Percentiles rank a stretch among this genome's conserved stretches.
Evolutionary conservation across 2,888 invertebrate species (phyloP).

Genomic region (Cacoxenus indagator): DNA sequence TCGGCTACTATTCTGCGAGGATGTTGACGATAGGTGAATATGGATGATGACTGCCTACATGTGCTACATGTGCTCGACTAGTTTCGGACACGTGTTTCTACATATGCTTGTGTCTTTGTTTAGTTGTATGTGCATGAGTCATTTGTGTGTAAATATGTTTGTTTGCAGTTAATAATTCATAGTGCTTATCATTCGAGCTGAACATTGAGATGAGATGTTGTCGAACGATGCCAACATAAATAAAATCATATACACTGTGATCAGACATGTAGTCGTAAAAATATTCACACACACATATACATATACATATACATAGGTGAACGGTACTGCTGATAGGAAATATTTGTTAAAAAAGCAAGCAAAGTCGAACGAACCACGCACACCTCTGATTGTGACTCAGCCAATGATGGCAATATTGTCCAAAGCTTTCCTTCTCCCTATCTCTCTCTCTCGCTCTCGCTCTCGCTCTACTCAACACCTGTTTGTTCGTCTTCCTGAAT

Average conservation of each 20-base stretch:
- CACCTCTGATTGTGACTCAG: conserved; percentile 47
- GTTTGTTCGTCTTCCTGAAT: background rate
- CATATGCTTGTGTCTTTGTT: conserved; percentile 23
- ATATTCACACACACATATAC: background rate
- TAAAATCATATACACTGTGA: conserved; percentile 57
- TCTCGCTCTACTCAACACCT: too few species aligned
- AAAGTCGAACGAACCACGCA: conserved; percentile 42
- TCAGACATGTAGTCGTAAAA: background rate
- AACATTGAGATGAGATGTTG: background rate
- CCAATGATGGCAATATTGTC: conserved; percentile 24
- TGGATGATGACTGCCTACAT: background rate
- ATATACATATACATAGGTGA: background rate
- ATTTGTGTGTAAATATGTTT: conserved; percentile 53
- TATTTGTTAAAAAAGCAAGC: conserved; percentile 53
- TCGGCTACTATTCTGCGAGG: background rate
- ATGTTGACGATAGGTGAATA: conserved; percentile 7
- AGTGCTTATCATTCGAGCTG: conserved; percentile 52
- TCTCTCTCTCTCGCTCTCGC: background rate
- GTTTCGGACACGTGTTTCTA: conserved; percentile 16
- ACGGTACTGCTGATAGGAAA: conserved; percentile 56
- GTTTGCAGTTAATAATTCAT: conserved; percentile 62
- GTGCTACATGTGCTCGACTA: conserved; percentile 12
- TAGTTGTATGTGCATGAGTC: conserved; percentile 35
- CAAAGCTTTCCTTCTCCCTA: background rate
- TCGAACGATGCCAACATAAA: conserved; percentile 27